Percentiles rank a stretch among this genome's conserved stretches.
These are phyloP conservation scores for Belgica antarctica DNA, from an alignment of 2,888 invertebrate species.

Conservation along the genomic window DNA sequence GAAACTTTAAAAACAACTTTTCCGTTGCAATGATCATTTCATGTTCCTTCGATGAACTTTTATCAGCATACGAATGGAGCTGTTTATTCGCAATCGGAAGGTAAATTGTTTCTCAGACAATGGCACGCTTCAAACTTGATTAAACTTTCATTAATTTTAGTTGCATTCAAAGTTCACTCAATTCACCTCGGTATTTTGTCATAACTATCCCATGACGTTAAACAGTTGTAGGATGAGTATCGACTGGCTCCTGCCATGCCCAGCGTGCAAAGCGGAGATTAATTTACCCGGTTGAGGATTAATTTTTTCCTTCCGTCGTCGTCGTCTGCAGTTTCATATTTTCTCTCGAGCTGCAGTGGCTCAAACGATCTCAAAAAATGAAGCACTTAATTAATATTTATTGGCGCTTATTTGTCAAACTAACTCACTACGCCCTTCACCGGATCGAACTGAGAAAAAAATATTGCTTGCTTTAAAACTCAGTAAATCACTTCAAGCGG, in stretches of 20 bases:
- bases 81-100: too few relatives aligned
- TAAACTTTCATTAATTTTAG: not conserved
- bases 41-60: not conserved
- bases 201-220: constrained; percentile 88
- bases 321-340: not conserved
- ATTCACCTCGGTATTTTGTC: constrained; percentile 77
- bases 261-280: not conserved
- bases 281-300: not conserved
- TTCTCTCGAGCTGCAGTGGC: too few relatives aligned
- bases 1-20: not conserved
- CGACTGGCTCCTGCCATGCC: constrained; percentile 70
- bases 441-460: too few relatives aligned
- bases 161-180: not conserved
- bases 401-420: not conserved
- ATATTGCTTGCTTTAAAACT: too few relatives aligned
- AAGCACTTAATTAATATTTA: not conserved
- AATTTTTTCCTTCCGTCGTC: not conserved
- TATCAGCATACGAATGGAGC: not conserved
- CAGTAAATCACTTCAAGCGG: too few relatives aligned
- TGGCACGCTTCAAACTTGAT: not conserved
- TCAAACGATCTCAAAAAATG: not conserved
- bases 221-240: constrained; percentile 85
- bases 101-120: not conserved
- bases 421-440: too few relatives aligned
- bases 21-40: not conserved